Conservation (phyloP, 1,140 invertebrate genomes). For the Papilio aristodemus region DNA sequence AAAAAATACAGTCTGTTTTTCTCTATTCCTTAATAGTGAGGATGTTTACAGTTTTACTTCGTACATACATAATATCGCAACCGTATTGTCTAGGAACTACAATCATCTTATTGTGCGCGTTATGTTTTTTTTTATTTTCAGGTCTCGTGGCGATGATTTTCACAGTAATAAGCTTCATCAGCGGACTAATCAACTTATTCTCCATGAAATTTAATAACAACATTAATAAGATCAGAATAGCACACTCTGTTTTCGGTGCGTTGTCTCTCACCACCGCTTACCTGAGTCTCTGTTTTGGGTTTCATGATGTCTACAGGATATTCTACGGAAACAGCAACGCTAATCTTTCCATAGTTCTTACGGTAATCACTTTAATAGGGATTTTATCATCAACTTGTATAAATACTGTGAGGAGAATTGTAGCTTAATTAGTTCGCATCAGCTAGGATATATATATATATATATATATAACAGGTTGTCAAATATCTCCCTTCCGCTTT, state of each 20-base stretch:
- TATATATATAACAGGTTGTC: no score
- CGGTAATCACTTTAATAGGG: constrained; percentile 42
- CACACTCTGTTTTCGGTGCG: constrained; percentile 37
- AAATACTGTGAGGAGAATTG: constrained; percentile 36
- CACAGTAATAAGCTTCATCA: constrained; percentile 34
- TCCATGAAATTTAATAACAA: constrained; percentile 27
- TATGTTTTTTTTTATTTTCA: constrained; percentile 29
- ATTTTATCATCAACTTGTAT: constrained; percentile 36
- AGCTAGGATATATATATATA: no score
- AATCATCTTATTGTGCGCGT: no score
- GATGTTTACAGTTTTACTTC: no score
- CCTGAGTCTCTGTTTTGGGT: constrained; percentile 41
- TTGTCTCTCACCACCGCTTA: constrained; percentile 42
- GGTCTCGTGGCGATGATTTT: constrained; percentile 37
- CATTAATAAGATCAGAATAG: constrained; percentile 35
- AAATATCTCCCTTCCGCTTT: no score
- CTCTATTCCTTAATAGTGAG: no score
- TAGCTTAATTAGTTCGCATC: neutral
- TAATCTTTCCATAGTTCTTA: constrained; percentile 40
- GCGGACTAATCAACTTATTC: constrained; percentile 37
- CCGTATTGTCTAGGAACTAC: no score
- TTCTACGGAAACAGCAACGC: constrained; percentile 35
- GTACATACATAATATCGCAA: no score
- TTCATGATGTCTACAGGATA: constrained; percentile 36
- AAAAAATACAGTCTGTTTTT: no score